A percentile compares a stretch with the other conserved stretches of the same genome.
phyloP scores from a whole-genome alignment of 1,140 invertebrate genomes.

The Phenacoccus solenopsis region DNA sequence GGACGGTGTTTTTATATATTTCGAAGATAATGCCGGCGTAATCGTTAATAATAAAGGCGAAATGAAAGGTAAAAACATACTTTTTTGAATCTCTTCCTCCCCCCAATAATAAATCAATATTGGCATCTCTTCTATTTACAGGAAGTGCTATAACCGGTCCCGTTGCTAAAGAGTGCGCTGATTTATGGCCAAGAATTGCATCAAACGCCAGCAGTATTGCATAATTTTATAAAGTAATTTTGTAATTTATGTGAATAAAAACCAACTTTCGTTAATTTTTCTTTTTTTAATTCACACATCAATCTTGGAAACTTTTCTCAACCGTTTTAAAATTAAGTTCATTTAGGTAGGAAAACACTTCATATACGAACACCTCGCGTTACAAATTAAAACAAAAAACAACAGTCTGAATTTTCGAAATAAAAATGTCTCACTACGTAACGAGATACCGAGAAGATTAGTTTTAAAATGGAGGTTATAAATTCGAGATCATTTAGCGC shows the following conservation, averaged over 20 bases:
- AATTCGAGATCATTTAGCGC: background rate
- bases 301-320: too few relatives aligned
- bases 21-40: constrained; percentile 99
- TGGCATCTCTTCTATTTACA: constrained; percentile 29
- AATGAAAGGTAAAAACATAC: constrained; percentile 72
- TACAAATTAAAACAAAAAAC: background rate
- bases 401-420: background rate
- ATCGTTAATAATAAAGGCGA: constrained; percentile 99
- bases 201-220: constrained; percentile 96
- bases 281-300: too few relatives aligned
- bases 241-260: too few relatives aligned
- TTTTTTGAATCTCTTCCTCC: too few relatives aligned
- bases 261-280: too few relatives aligned
- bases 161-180: constrained; percentile 98
- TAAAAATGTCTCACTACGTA: background rate
- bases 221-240: constrained; percentile 43
- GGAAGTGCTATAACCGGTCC: constrained; percentile 97
- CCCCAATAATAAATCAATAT: background rate
- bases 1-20: constrained; percentile 97
- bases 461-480: background rate
- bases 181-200: constrained; percentile 98
- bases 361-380: too few relatives aligned
- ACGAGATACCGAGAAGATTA: background rate
- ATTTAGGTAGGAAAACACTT: too few relatives aligned
- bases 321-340: too few relatives aligned